Base-by-base conservation (phyloP, 2,888 invertebrate species). In the Drosophila neonasuta region DNA sequence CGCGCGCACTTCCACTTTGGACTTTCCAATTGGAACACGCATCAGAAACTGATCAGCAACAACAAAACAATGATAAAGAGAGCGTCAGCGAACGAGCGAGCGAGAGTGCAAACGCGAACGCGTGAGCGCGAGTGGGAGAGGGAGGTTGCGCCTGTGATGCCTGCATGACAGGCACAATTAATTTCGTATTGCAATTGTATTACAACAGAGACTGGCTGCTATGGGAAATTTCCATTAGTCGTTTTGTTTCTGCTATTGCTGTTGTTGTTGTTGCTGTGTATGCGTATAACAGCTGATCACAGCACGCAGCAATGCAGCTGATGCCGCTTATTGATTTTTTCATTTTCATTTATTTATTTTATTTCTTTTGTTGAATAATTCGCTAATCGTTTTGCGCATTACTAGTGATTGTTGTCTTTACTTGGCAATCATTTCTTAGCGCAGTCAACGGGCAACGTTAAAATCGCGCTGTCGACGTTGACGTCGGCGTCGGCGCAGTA, bases 181-280 rank as follows among this genome's bases (percentile, higher is more conserved):
- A 74, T 68, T 71, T 49, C 46, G 20, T 74, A 71, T 56, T 76
- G 68, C 74, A 74, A 62, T 64, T 79, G 80, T 76, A 70, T 74
- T 74, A 70, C 59, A 63, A 71, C 63, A 74, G 74, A 71, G 58
- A 58, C 74, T 64, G 45, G 63, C 62, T 63, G 68, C 70, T 79
- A 74, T 84, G 77, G 83, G 77, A 77, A 83, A 83, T 83, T 83
- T 82, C 79, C 84, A 84, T 79, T 68, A 48, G 48, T 69, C 58
- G 52, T 63, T 64, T 24, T 24, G 24, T 24, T 24, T 0, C 24
- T 24, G 24, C 24, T 24, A 57, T 64, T 65, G 57, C 57, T 66
- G 46, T 45, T n/a, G n/a, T 64, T 68, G 7, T 41, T 63, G 34
- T 36, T 44, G 55, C 39, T 66, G 60, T 34, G 68, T 63, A 49